These are phyloP conservation scores for Sphecodes monilicornis DNA, from an alignment of 2,888 invertebrate genomes.

Conservation along the genomic window DNA sequence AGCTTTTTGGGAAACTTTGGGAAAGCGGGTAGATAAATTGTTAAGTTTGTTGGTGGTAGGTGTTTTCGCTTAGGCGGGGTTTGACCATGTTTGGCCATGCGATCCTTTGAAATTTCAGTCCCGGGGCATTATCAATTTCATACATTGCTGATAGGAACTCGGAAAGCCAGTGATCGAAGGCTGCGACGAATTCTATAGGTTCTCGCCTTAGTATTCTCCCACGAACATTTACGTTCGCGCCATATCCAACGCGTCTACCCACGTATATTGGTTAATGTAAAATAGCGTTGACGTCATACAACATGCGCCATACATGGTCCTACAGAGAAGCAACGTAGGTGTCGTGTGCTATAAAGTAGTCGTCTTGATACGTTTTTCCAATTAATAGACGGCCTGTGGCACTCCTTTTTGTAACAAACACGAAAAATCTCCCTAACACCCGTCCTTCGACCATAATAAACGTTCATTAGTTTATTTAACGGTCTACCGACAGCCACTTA, in stretches of 20 bases:
- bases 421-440: not conserved
- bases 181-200: slow-evolving; percentile 59
- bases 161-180: slow-evolving; percentile 21
- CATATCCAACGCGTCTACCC: slow-evolving; percentile 80
- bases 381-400: slow-evolving; percentile 40
- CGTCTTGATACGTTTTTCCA: slow-evolving; percentile 73
- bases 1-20: too few relatives aligned
- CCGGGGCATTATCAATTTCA: not conserved
- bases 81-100: not conserved
- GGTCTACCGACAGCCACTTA: not conserved
- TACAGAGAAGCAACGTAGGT: slow-evolving; percentile 79
- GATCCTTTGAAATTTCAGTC: slow-evolving; percentile 5
- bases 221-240: slow-evolving; percentile 81
- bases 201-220: slow-evolving; percentile 77
- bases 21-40: not conserved
- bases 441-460: not conserved
- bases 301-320: slow-evolving; percentile 80
- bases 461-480: not conserved
- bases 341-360: slow-evolving; percentile 81
- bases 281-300: slow-evolving; percentile 82
- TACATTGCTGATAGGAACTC: not conserved
- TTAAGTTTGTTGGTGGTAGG: too few relatives aligned
- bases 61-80: not conserved
- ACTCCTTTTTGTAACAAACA: slow-evolving; percentile 39
- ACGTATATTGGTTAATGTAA: slow-evolving; percentile 79